phyloP scores from a whole-genome alignment of 2,113 vertebrate species.

The sheep (Ovis aries) region ARS-UI_Ramb_v3.0 NC_056055.1:57872501-57873000 shows the following conservation, averaged over 20 bases:
- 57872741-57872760: background rate
- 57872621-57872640: background rate
- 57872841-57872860: background rate
- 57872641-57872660: background rate
- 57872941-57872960: background rate
- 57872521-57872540: conserved; percentile 21
- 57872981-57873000: background rate
- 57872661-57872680: conserved; percentile 22
- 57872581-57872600: background rate
- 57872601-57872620: background rate
- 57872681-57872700: background rate
- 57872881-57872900: background rate
- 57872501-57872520: conserved; percentile 3
- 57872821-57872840: background rate
- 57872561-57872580: background rate
- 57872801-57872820: background rate
- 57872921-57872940: background rate
- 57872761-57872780: background rate
- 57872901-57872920: background rate
- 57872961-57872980: background rate
- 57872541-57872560: background rate
- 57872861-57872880: background rate
- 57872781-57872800: background rate
- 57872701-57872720: background rate
- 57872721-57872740: background rate